Percentiles rank a stretch among this genome's conserved stretches.
phyloP scores from a whole-genome alignment of 2,888 invertebrate species.

The Alloplasta piceator region DNA sequence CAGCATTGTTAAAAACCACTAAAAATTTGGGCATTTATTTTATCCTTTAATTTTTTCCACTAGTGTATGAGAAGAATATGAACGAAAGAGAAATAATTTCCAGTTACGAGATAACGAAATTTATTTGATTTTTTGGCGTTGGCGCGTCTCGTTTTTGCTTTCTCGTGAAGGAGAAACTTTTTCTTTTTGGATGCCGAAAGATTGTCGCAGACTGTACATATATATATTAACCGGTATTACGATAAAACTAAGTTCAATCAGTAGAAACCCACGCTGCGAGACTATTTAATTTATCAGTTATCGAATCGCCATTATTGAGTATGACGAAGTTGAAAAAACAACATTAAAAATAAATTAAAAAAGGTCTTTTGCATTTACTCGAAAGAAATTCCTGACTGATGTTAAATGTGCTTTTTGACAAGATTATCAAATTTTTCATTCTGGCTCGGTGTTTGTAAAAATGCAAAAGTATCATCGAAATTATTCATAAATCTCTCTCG shows the following conservation, averaged over 20 bases:
- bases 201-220: constrained; percentile 44
- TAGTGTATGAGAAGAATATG: neutral
- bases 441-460: neutral
- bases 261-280: constrained; percentile 8
- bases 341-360: neutral
- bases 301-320: constrained; percentile 11
- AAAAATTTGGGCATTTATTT: too few species aligned
- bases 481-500: neutral
- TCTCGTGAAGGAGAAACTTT: constrained; percentile 2
- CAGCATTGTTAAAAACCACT: too few species aligned
- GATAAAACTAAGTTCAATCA: constrained; percentile 24
- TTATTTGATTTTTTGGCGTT: too few species aligned
- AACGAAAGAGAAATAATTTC: constrained; percentile 15
- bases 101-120: neutral
- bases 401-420: neutral
- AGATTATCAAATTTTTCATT: neutral
- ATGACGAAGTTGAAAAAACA: constrained; percentile 8
- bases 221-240: constrained; percentile 38
- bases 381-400: neutral
- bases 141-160: constrained; percentile 20
- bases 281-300: constrained; percentile 34
- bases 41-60: too few species aligned
- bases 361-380: constrained; percentile 32
- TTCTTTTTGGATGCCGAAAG: constrained; percentile 24
- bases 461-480: constrained; percentile 7